Percentiles rank a stretch among this genome's conserved stretches.
Evolutionary conservation across 2,888 invertebrate genomes (phyloP).

Genomic region (Philonicus albiceps): DNA sequence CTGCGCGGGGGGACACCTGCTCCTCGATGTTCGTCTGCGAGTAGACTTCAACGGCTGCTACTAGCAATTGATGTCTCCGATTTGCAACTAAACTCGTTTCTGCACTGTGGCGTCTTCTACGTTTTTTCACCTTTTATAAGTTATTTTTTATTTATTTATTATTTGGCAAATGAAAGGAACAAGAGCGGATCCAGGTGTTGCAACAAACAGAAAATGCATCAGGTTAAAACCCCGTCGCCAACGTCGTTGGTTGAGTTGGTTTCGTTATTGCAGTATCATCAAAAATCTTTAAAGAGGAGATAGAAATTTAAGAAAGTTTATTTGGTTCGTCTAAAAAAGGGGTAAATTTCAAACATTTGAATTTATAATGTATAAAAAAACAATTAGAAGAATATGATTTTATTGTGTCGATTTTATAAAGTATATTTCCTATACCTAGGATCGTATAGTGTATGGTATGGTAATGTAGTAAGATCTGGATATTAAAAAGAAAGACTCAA

Average conservation of each 20-base stretch:
- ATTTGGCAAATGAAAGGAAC: not conserved
- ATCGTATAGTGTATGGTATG: too few relatives aligned
- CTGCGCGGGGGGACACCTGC: slow-evolving; percentile 18
- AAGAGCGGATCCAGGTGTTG: not conserved
- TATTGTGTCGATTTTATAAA: too few relatives aligned
- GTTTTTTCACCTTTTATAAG: not conserved
- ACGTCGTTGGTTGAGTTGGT: not conserved
- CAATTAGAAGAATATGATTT: too few relatives aligned
- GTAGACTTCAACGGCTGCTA: not conserved
- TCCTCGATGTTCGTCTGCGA: slow-evolving; percentile 22
- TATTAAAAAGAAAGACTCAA: too few relatives aligned
- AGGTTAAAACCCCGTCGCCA: not conserved
- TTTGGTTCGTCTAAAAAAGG: not conserved
- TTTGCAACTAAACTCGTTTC: slow-evolving; percentile 3
- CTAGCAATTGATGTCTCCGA: not conserved
- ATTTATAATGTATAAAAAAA: not conserved
- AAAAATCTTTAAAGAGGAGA: not conserved
- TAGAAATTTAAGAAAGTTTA: slow-evolving; percentile 32
- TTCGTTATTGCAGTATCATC: not conserved
- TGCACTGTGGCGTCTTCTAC: not conserved
- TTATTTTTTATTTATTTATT: not conserved
- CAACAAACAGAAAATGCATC: not conserved
- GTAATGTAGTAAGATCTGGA: too few relatives aligned
- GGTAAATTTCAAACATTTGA: not conserved
- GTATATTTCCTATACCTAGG: too few relatives aligned